Percentiles rank a stretch among this genome's conserved stretches.
Conservation (phyloP, 2,797 vertebrate species). For the Moxostoma hubbsi region DNA sequence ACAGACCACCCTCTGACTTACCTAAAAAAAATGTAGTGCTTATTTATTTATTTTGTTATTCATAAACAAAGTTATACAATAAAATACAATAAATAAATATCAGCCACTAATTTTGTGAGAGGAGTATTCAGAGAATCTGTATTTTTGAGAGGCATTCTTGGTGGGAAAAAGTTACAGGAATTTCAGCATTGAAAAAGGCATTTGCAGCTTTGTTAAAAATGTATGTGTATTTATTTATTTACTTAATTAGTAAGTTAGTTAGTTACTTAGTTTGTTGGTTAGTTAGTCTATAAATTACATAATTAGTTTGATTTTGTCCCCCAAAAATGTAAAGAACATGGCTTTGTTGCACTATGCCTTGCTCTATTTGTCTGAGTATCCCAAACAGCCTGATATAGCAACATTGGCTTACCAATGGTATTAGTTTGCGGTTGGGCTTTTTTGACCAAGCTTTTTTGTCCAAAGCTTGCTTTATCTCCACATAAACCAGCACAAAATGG, state of each 20-base stretch:
- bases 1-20: constrained; percentile 9
- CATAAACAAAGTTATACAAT: constrained; percentile 3
- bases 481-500: no score
- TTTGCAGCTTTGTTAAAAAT: not conserved
- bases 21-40: not conserved
- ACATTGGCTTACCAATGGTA: no score
- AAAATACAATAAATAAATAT: constrained; percentile 27
- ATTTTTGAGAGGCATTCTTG: constrained; percentile 7
- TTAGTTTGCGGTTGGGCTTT: no score
- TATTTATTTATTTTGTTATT: not conserved
- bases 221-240: not conserved
- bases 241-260: not conserved
- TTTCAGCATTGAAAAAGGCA: not conserved
- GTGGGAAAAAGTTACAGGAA: constrained; percentile 11
- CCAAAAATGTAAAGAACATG: no score
- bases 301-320: no score
- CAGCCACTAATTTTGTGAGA: not conserved
- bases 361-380: no score
- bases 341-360: no score
- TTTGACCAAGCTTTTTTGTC: no score
- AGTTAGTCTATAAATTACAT: no score
- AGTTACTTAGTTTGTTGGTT: no score
- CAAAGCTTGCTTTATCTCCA: no score
- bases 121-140: not conserved
- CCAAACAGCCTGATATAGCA: no score